Conservation (phyloP, 2,888 invertebrate species). For the Drosophila mercatorum region DNA sequence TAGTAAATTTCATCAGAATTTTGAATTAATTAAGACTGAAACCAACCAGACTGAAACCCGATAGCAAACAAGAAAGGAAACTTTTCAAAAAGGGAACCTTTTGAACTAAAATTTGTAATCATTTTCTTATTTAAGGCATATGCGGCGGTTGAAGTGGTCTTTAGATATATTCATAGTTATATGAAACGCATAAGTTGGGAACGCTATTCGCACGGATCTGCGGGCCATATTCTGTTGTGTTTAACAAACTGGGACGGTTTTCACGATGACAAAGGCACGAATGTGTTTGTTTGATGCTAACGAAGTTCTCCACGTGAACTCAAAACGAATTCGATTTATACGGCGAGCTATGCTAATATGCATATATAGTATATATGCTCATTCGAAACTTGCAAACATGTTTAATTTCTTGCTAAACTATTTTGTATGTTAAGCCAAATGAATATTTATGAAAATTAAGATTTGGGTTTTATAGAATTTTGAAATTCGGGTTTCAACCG, state of each 20-base stretch:
- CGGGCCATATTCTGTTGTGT: constrained; percentile 1
- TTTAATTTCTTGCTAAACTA: neutral
- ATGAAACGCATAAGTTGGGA: neutral
- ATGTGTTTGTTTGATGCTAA: constrained; percentile 62
- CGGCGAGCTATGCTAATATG: no score
- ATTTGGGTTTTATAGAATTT: neutral
- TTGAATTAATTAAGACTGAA: neutral
- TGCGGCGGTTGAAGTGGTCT: constrained; percentile 37
- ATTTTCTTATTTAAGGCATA: constrained; percentile 52
- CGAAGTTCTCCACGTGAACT: neutral
- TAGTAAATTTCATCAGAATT: neutral
- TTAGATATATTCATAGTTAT: neutral
- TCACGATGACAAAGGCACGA: constrained; percentile 81
- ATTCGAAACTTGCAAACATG: neutral
- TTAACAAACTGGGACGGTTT: constrained; percentile 71
- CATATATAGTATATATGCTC: neutral
- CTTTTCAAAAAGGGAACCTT: neutral
- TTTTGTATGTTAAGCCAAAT: neutral
- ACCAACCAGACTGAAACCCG: neutral
- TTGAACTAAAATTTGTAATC: constrained; percentile 8
- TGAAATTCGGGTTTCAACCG: neutral
- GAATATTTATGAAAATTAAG: constrained; percentile 1
- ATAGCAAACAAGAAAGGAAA: neutral
- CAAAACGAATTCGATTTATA: neutral
- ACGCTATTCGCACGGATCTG: constrained; percentile 4